Evolutionary conservation across 2,113 vertebrate genomes (phyloP).

Genomic region (Candoia aspera): DNA sequence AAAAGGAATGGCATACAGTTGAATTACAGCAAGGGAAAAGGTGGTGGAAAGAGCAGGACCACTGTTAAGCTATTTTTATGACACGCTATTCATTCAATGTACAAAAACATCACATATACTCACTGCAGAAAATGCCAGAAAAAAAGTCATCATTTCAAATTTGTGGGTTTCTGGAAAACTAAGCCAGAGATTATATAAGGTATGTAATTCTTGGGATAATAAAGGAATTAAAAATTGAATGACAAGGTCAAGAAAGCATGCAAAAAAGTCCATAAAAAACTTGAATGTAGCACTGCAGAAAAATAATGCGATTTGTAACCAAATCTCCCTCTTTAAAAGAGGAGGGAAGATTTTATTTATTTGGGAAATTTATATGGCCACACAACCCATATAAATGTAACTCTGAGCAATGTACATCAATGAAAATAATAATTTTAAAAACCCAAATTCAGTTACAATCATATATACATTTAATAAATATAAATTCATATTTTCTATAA

Average conservation of each 20-base stretch:
- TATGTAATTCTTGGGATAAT: not conserved
- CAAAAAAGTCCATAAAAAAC: not conserved
- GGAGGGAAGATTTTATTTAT: not conserved
- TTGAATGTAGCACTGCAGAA: not conserved
- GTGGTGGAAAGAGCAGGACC: not conserved
- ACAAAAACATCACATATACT: not conserved
- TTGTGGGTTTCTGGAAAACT: not conserved
- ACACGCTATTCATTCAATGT: not conserved
- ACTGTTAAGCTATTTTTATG: not conserved
- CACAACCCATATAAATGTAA: not conserved
- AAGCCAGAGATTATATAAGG: not conserved
- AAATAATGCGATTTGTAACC: not conserved
- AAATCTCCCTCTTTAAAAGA: not conserved
- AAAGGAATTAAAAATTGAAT: not conserved
- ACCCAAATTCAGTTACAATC: not conserved
- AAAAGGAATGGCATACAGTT: not conserved
- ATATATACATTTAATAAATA: not conserved
- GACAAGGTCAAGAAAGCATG: not conserved
- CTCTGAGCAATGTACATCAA: not conserved
- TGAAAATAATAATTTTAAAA: not conserved
- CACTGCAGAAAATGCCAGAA: not conserved
- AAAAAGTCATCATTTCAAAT: not conserved
- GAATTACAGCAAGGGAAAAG: not conserved
- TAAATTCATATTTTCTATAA: not conserved
- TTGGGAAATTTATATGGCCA: not conserved